Evolutionary conservation across 2,888 invertebrate genomes (phyloP).

Genomic region (Alloscopus bannaensis): DNA sequence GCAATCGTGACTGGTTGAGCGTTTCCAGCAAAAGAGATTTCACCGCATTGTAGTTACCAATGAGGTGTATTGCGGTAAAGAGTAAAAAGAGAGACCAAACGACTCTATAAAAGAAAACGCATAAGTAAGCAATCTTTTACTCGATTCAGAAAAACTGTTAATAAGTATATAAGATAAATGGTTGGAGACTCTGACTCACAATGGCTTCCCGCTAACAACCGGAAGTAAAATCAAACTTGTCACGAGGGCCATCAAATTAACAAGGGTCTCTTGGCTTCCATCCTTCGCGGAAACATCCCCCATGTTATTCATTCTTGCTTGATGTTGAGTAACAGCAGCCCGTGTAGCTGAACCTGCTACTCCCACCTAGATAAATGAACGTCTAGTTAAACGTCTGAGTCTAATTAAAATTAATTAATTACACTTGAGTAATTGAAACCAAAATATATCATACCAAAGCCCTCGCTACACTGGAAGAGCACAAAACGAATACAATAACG

Average conservation of each 20-base stretch:
- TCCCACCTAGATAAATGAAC: conserved; percentile 35
- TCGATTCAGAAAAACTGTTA: too few relatives aligned
- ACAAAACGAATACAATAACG: conserved; percentile 81
- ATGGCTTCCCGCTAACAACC: conserved; percentile 79
- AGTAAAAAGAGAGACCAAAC: conserved; percentile 84
- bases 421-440: not conserved
- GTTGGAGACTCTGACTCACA: conserved; percentile 73
- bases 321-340: conserved; percentile 94
- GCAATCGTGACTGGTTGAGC: conserved; percentile 87
- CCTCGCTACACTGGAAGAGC: conserved; percentile 85
- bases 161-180: too few relatives aligned
- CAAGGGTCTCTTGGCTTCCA: conserved; percentile 96
- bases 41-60: conserved; percentile 92
- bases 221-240: conserved; percentile 86
- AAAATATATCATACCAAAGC: conserved; percentile 84
- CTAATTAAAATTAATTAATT: not conserved
- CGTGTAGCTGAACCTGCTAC: conserved; percentile 79
- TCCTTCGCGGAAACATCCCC: conserved; percentile 95
- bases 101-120: too few relatives aligned
- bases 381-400: not conserved
- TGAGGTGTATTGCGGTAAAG: conserved; percentile 87
- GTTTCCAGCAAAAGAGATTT: conserved; percentile 86
- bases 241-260: conserved; percentile 91
- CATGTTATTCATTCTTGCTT: conserved; percentile 76
- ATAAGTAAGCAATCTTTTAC: too few relatives aligned